A percentile compares a stretch with the other conserved stretches of the same genome.
Evolutionary conservation across 2,797 vertebrate species (phyloP).

Genomic region (Dendrocincla fuliginosa): DNA sequence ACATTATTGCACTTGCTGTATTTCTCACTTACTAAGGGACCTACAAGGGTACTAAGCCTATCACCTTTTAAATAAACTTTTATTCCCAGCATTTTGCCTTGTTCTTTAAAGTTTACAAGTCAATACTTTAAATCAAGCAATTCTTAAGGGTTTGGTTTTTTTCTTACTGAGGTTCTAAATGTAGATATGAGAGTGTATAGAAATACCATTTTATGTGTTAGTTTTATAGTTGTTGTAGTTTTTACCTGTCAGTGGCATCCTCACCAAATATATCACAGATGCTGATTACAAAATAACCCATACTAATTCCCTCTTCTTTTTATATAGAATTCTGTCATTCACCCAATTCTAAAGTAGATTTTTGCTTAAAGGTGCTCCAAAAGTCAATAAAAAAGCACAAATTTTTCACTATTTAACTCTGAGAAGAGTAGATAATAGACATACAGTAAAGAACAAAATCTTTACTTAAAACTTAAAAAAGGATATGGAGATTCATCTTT

Average conservation of each 20-base stretch:
- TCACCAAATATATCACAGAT: background rate
- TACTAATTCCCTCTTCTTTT: background rate
- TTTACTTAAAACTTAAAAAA: background rate
- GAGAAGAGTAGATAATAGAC: background rate
- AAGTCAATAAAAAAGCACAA: background rate
- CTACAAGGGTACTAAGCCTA: background rate
- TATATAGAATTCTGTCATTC: background rate
- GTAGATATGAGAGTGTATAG: background rate
- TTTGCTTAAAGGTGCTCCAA: background rate
- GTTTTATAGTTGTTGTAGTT: background rate
- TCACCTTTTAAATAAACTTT: background rate
- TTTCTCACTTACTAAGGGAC: background rate
- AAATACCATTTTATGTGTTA: background rate
- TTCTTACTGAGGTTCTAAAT: background rate
- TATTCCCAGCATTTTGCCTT: background rate
- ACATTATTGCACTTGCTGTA: background rate
- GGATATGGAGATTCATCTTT: background rate
- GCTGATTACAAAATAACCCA: background rate
- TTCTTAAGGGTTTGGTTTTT: background rate
- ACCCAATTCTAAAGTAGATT: background rate
- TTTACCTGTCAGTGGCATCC: background rate
- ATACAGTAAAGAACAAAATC: background rate
- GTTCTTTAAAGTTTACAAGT: background rate
- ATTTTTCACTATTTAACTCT: background rate
- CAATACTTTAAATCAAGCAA: background rate